Conservation (phyloP, 2,797 vertebrate species). For the Spatula versicolor region DNA sequence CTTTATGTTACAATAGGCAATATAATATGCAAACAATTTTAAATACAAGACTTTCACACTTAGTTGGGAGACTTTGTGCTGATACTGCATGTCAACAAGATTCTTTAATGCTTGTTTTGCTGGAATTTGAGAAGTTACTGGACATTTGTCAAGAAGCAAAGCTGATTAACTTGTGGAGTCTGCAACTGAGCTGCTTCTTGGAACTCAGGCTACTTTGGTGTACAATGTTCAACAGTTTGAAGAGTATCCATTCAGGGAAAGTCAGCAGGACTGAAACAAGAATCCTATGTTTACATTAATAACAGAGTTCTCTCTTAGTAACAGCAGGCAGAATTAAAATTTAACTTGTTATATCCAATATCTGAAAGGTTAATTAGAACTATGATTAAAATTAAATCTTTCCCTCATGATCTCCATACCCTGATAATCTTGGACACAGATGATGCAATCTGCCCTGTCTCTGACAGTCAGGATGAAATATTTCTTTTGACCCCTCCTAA, state of each 20-base stretch:
- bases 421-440: neutral
- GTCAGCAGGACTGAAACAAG: neutral
- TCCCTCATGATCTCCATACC: neutral
- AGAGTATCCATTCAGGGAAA: neutral
- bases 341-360: neutral
- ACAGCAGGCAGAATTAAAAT: neutral
- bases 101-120: neutral
- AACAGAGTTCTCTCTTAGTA: neutral
- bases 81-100: neutral
- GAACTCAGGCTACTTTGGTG: neutral
- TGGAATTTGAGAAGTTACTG: neutral
- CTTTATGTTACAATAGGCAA: neutral
- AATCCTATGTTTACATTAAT: neutral
- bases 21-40: neutral
- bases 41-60: neutral
- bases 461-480: neutral
- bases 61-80: neutral
- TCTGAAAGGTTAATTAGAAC: neutral
- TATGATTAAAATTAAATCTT: neutral
- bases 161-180: neutral
- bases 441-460: neutral
- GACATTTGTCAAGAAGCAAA: neutral
- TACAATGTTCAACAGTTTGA: neutral
- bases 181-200: neutral
- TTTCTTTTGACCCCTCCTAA: neutral